Conservation (phyloP, 2,797 vertebrate genomes). For the Melanotaenia trifasciata region DNA sequence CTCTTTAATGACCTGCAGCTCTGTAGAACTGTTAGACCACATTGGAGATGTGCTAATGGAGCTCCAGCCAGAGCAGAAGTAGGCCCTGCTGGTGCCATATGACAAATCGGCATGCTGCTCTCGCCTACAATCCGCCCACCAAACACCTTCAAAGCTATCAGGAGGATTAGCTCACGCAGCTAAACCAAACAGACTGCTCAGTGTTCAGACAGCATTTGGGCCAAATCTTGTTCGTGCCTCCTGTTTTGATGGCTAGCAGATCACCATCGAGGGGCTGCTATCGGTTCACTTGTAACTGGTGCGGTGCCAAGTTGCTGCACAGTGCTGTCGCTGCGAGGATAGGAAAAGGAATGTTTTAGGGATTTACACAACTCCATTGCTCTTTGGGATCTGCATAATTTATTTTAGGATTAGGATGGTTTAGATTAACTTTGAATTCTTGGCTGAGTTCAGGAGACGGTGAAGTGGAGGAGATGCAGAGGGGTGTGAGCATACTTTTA, state of each 20-base stretch:
- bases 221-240: constrained; percentile 70
- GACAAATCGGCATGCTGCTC: constrained; percentile 82
- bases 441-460: constrained; percentile 57
- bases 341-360: constrained; percentile 67
- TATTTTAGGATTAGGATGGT: constrained; percentile 77
- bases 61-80: constrained; percentile 77
- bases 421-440: constrained; percentile 75
- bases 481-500: constrained; percentile 24
- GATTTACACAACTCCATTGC: constrained; percentile 67
- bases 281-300: constrained; percentile 59
- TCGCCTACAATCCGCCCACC: constrained; percentile 81
- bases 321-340: constrained; percentile 30
- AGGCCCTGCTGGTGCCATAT: constrained; percentile 81
- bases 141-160: constrained; percentile 80
- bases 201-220: constrained; percentile 75
- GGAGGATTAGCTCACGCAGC: constrained; percentile 81
- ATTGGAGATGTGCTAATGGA: constrained; percentile 77
- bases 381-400: constrained; percentile 79
- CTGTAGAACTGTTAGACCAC: constrained; percentile 73
- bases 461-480: constrained; percentile 34
- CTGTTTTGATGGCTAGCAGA: constrained; percentile 72
- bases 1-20: constrained; percentile 57
- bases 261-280: constrained; percentile 53
- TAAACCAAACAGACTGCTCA: constrained; percentile 78
- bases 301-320: constrained; percentile 54